Evolutionary conservation across 2,113 vertebrate species (phyloP), one percentile per base, ranked within the genome.

Genomic region (Hiodon tergisus): DNA sequence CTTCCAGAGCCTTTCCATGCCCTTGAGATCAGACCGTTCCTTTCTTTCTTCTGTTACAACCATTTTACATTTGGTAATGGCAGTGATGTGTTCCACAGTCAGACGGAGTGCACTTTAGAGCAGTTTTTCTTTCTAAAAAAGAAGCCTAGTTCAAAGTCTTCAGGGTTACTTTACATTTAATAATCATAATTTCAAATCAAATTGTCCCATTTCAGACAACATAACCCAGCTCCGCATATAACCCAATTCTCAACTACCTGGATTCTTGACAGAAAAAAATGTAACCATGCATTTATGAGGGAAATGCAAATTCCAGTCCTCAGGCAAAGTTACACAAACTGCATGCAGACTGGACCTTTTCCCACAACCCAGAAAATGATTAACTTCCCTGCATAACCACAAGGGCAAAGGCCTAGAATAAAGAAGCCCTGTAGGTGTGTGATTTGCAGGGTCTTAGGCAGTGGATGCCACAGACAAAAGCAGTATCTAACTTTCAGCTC

Each of bases 311-410:
- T 6, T 55, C 51, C 50, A 46, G n/a, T 54, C 47, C 55, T 74
- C 53, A 74, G 65, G 52, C 11, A 16, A 5, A 2, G 10, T 11
- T 31, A 59, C 13, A 48, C 52, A 31, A 31, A 31, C 31, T 31
- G 7, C 46, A 53, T 50, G 66, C 63, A 46, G 46, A 13, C 65
- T 62, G 51, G 3, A 67, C 11, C 53, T 54, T 73, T 68, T 9
- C 46, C 55, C 52, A 54, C 31, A 61, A 75, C 6, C 72, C 47
- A 78, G 81, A 74, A 79, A 80, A 81, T 77, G 62, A 78, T 83
- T 81, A 80, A 80, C 71, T 67, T 68, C 46, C 54, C 58, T 54
- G 51, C 70, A 50, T 69, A 60, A 62, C 52, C 71, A 55, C 31
- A 6, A 53, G 80, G 71, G 76, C 75, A 47, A 5, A 68, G 67